A percentile compares a stretch with the other conserved stretches of the same genome.
phyloP scores from a whole-genome alignment of 2,113 vertebrate genomes.

The Lophius piscatorius region DNA sequence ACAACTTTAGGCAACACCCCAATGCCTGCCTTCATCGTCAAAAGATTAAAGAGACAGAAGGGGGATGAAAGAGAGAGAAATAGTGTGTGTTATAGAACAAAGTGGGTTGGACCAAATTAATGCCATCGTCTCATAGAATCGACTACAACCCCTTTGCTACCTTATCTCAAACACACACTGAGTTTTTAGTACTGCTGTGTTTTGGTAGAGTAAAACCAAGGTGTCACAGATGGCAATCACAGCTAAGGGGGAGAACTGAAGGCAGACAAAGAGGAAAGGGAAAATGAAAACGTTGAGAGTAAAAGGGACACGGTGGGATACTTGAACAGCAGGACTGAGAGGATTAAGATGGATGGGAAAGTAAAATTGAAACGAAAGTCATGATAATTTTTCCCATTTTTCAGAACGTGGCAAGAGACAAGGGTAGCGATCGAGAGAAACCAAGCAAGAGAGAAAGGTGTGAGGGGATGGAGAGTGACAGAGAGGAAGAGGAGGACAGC shows the following conservation, averaged over 20 bases:
- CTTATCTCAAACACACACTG: constrained; percentile 10
- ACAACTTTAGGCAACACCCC: constrained; percentile 46
- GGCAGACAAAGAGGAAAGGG: constrained; percentile 18
- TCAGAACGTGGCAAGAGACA: constrained; percentile 44
- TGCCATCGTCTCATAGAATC: constrained; percentile 27
- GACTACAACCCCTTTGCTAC: constrained; percentile 19
- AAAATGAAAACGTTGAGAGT: constrained; percentile 2
- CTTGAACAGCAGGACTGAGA: constrained; percentile 6
- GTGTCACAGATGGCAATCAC: not conserved
- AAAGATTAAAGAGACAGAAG: constrained; percentile 47
- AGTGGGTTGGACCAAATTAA: constrained; percentile 38
- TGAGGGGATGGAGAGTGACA: too few species aligned
- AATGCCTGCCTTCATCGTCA: constrained; percentile 37
- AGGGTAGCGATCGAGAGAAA: not conserved
- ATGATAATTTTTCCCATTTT: constrained; percentile 63
- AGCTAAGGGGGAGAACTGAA: constrained; percentile 33
- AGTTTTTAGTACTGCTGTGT: constrained; percentile 8
- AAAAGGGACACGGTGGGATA: constrained; percentile 8
- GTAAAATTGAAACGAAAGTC: constrained; percentile 57
- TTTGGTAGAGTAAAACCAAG: constrained; percentile 12
- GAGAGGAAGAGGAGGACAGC: constrained; percentile 50
- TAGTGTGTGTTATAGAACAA: constrained; percentile 28
- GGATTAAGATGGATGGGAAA: constrained; percentile 60
- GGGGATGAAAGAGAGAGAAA: constrained; percentile 9
- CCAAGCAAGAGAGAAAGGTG: not conserved